These are phyloP conservation scores for Cerastoderma edule DNA, from an alignment of 2,888 invertebrate species.

Conservation along the genomic window DNA sequence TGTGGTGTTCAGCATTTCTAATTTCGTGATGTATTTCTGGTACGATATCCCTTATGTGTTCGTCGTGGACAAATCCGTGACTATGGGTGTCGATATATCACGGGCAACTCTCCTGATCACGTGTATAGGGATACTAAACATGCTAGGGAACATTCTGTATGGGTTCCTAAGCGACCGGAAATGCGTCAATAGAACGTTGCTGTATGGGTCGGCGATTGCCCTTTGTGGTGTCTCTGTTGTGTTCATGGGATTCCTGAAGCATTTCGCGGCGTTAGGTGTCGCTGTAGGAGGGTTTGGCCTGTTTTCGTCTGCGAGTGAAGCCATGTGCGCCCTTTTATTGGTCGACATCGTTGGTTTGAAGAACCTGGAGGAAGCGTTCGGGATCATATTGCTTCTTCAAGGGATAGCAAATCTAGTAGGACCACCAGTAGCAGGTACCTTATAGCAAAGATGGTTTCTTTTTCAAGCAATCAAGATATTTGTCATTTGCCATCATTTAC, in stretches of 20 bases:
- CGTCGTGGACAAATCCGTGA: slow-evolving; percentile 90
- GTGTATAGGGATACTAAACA: slow-evolving; percentile 90
- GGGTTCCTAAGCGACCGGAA: slow-evolving; percentile 95
- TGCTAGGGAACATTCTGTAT: slow-evolving; percentile 89
- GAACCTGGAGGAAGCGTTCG: slow-evolving; percentile 95
- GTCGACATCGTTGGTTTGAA: slow-evolving; percentile 95
- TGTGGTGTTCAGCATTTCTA: slow-evolving; percentile 85
- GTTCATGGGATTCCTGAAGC: slow-evolving; percentile 66
- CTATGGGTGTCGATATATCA: slow-evolving; percentile 85
- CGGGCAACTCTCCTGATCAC: slow-evolving; percentile 90
- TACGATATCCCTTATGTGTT: slow-evolving; percentile 96
- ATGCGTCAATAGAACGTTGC: slow-evolving; percentile 90
- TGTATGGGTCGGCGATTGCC: slow-evolving; percentile 91
- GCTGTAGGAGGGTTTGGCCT: slow-evolving; percentile 88
- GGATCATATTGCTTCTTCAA: slow-evolving; percentile 92
- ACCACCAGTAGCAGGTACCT: slow-evolving; percentile 92
- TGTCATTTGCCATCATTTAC: no score
- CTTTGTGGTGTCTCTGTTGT: slow-evolving; percentile 82
- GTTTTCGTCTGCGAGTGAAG: slow-evolving; percentile 95
- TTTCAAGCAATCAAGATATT: no score
- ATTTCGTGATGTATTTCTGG: slow-evolving; percentile 94
- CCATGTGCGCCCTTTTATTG: slow-evolving; percentile 92
- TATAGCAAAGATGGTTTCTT: neutral
- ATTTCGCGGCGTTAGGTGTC: slow-evolving; percentile 62
- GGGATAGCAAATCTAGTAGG: slow-evolving; percentile 95